A percentile compares a stretch with the other conserved stretches of the same genome.
These are phyloP conservation scores for Rousettus leschenaultii DNA, from an alignment of 2,113 vertebrate genomes.

Conservation along the genomic window DNA sequence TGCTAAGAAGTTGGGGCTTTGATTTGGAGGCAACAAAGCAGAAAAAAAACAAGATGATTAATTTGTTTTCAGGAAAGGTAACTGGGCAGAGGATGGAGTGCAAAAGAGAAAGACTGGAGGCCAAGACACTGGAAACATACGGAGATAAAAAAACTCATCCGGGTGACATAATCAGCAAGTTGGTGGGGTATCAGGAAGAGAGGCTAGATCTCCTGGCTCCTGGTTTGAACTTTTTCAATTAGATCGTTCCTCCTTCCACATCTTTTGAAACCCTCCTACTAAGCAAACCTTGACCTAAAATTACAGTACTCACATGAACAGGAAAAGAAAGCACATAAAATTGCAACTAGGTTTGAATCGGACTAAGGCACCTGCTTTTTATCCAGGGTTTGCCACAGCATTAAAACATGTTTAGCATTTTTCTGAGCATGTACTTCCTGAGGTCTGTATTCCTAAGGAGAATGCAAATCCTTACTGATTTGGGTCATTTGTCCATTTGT, in stretches of 20 bases:
- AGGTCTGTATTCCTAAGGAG: background rate
- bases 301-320: background rate
- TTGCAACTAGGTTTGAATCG: slow-evolving; percentile 11
- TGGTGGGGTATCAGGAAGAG: background rate
- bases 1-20: background rate
- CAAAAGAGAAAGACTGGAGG: background rate
- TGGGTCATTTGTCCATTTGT: background rate
- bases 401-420: slow-evolving; percentile 11
- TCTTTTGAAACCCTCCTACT: slow-evolving; percentile 42
- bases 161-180: slow-evolving; percentile 24
- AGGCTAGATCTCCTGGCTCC: slow-evolving; percentile 46
- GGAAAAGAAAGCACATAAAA: background rate
- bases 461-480: background rate
- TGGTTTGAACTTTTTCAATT: background rate
- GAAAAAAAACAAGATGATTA: slow-evolving; percentile 30
- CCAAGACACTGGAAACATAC: background rate
- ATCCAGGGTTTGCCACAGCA: background rate
- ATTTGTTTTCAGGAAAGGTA: slow-evolving; percentile 24
- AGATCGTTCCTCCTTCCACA: background rate
- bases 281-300: slow-evolving; percentile 44
- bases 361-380: background rate
- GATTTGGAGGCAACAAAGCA: background rate
- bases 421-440: background rate
- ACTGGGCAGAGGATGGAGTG: background rate
- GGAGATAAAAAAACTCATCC: slow-evolving; percentile 38